Base-by-base conservation (phyloP, 2,797 vertebrate species). In the Enteromius fasciolatus region DNA sequence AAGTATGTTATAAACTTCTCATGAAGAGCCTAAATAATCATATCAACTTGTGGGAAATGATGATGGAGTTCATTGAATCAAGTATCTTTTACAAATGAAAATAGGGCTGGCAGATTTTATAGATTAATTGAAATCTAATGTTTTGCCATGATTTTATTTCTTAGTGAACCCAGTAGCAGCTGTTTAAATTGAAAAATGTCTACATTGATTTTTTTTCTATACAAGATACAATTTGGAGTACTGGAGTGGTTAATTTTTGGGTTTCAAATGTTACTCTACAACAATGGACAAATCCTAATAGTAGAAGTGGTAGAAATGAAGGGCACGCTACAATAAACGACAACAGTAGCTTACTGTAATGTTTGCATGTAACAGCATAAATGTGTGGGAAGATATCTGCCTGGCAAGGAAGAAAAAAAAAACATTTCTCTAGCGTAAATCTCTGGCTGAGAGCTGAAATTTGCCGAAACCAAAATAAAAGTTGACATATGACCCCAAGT, bases 341-440 rank as follows among this genome's bases (percentile, higher is more conserved):
- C 76, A 52, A 36, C 28, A 2, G 76, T 11, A 67, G 68, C 57
- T 5, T 73, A 36, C 39, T 63, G 41, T 73, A 63, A 81, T 39
- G 31, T 36, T 63, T 36, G 69, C 54, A 80, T 57, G 33, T 41
- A 59, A 75, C 33, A 52, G n/a, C 18, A 63, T 36, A 50, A 20
- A 80, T 33, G 25, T 72, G 68, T 50, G 41, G 28, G 54, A 73
- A 81, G 54, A 39, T 36, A 73, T 81, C 57, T 73, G 10, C 69
- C 31, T 15, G 12, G 15, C 7, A 41, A 6, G 14, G 4, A 17
- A 17, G 59, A 44, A 25, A 59, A 74, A 39, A 57, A 59, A 44
- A 39, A 70, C 3, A 20, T 28, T 70, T 48, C 7, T 61, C 52
- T 15, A 59, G 52, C 7, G 44, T 63, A 36, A 73, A 81, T 5